phyloP scores from a whole-genome alignment of 2,888 invertebrate species.

The Papilio demoleus region DNA sequence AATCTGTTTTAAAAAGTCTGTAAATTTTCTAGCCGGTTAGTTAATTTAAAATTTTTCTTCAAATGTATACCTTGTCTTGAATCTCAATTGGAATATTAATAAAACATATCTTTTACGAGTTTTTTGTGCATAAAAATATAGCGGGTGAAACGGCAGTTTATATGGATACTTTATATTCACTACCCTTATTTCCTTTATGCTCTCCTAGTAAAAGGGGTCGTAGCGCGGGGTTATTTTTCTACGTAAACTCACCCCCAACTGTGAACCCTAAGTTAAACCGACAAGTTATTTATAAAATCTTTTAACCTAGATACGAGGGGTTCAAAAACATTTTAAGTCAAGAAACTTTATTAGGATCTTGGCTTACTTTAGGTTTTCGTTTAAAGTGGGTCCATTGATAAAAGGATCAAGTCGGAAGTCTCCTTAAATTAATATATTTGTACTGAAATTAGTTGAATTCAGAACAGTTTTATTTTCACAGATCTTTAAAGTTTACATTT shows the following conservation, averaged over 20 bases:
- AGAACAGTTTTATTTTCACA: background rate
- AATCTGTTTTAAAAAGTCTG: too few species aligned
- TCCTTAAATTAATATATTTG: background rate
- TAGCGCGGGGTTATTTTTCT: slow-evolving; percentile 69
- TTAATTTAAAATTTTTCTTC: background rate
- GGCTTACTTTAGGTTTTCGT: background rate
- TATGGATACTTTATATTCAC: slow-evolving; percentile 35
- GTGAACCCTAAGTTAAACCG: slow-evolving; percentile 17
- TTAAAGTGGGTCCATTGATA: slow-evolving; percentile 4
- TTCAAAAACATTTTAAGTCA: slow-evolving; percentile 31
- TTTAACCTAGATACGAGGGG: slow-evolving; percentile 25
- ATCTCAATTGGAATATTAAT: too few species aligned
- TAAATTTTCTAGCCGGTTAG: too few species aligned
- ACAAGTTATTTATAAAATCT: slow-evolving; percentile 6
- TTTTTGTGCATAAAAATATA: background rate
- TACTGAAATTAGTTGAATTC: background rate
- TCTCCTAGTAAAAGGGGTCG: slow-evolving; percentile 57
- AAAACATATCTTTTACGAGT: too few species aligned
- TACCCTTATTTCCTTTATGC: slow-evolving; percentile 41
- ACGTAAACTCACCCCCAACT: slow-evolving; percentile 46
- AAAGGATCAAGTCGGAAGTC: background rate
- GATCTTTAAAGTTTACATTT: too few species aligned
- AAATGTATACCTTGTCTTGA: background rate
- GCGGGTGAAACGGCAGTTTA: slow-evolving; percentile 28
- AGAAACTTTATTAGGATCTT: background rate